phyloP scores from a whole-genome alignment of 2,888 invertebrate genomes.

The Lithophane leautieri region DNA sequence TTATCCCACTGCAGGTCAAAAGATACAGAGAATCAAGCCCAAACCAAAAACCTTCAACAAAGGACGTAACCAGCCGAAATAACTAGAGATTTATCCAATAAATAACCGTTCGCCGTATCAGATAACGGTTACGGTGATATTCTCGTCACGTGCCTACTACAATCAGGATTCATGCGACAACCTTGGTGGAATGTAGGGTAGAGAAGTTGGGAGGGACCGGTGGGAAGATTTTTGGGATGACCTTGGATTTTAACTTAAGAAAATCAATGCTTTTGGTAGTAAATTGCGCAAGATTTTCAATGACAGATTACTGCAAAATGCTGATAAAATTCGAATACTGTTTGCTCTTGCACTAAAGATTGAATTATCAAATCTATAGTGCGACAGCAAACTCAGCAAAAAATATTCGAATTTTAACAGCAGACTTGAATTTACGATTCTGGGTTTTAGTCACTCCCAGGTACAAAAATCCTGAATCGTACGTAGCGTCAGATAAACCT shows the following conservation, averaged over 20 bases:
- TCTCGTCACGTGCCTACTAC: slow-evolving; percentile 66
- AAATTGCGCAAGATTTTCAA: background rate
- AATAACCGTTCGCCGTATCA: slow-evolving; percentile 69
- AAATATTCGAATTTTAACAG: background rate
- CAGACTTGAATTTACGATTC: background rate
- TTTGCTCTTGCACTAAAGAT: too few species aligned
- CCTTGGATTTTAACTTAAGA: slow-evolving; percentile 9
- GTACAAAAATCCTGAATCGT: too few species aligned
- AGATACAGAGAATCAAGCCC: slow-evolving; percentile 4
- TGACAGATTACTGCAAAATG: background rate
- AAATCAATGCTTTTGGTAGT: background rate
- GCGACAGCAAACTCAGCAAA: background rate
- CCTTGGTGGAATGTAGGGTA: slow-evolving; percentile 51
- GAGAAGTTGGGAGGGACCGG: slow-evolving; percentile 14
- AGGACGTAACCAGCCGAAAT: slow-evolving; percentile 63
- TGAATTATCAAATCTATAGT: background rate
- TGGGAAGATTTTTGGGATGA: background rate
- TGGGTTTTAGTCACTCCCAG: background rate
- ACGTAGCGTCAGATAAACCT: background rate
- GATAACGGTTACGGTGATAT: slow-evolving; percentile 60
- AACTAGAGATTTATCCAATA: slow-evolving; percentile 70
- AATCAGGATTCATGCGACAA: slow-evolving; percentile 70
- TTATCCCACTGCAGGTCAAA: too few species aligned
- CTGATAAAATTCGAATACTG: too few species aligned
- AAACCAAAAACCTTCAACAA: slow-evolving; percentile 43